Percentiles rank a stretch among this genome's conserved stretches.
Evolutionary conservation across 2,797 vertebrate species (phyloP).

Genomic region (Poeciliopsis paucimaculata): DNA sequence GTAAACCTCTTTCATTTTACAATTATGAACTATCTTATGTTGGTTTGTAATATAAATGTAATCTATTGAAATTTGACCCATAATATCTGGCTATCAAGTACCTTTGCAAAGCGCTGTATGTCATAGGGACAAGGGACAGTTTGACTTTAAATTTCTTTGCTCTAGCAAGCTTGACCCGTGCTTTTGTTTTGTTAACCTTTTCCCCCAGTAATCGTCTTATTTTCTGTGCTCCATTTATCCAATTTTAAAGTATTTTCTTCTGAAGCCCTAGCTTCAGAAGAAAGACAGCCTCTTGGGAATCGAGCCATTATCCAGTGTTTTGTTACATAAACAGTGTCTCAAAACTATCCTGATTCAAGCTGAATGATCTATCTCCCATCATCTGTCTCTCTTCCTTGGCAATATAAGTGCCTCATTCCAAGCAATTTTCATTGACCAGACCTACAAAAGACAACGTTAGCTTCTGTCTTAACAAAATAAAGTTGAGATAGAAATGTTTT

Average conservation of each 20-base stretch:
- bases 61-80: not conserved
- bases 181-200: not conserved
- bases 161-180: not conserved
- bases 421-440: not conserved
- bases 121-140: not conserved
- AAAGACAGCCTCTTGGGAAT: constrained; percentile 38
- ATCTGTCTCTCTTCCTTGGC: constrained; percentile 31
- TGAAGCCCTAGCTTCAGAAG: no score
- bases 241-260: constrained; percentile 26
- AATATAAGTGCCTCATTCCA: not conserved
- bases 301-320: constrained; percentile 31
- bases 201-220: not conserved
- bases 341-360: constrained; percentile 57
- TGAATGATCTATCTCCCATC: constrained; percentile 32
- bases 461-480: not conserved
- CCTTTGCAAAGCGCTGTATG: not conserved
- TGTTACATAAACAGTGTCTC: constrained; percentile 43
- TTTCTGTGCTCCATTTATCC: constrained; percentile 23
- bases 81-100: not conserved
- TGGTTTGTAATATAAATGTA: not conserved
- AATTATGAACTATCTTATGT: not conserved
- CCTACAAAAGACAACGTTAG: not conserved
- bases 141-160: not conserved
- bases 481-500: not conserved
- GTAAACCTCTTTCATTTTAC: not conserved